Evolutionary conservation across 37 sponge, comb jelly and placozoan species (phyloP), one percentile per base, ranked within the genome.

Genomic region (Petrosia ficiformis): DNA sequence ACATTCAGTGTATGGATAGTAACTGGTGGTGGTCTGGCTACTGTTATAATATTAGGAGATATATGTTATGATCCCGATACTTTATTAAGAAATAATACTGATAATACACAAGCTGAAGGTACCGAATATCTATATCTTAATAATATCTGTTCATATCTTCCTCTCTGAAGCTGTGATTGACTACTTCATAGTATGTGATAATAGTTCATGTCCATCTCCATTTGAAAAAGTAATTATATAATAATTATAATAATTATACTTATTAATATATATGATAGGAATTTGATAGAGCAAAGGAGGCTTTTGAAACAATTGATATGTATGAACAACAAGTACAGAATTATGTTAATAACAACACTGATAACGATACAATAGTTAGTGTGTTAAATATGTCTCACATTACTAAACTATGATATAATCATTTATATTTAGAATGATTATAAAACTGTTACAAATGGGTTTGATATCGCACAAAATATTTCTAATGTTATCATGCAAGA

Each of bases 1-100:
- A 86, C 86, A 0, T 3, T 87, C 22, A 64, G 59, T 10, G 40
- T 66, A 36, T 87, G 87, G 82, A 32, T 81, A 2, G 82, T 82
- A 22, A 73, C 70, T 11, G 82, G 82, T 42, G 78, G 48, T 0
- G 75, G 60, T 57, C 82, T 81, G 3, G 81, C 82, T 33, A 33
- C 67, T 32, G 65, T 81, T 8, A 57, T 81, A 22, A 78, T 86
- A 32, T 21, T 56, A 36, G 57, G 39, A 39, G 86, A 86, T 33
- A 75, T 86, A 36, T 86, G 86, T 42, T 8, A 39, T 59, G 81
- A 80, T 68, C 86, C 86, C 25, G 86, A 86, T 44, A 33, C 16
- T 6, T 76, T 86, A n/a, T 61, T 86, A 33, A 79, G 76, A 37
- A 74, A 86, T 38, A 32, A 60, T 64, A 85, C 72, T 42, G 3